phyloP scores from a whole-genome alignment of 2,797 vertebrate species.

The Acanthornis magna region DNA sequence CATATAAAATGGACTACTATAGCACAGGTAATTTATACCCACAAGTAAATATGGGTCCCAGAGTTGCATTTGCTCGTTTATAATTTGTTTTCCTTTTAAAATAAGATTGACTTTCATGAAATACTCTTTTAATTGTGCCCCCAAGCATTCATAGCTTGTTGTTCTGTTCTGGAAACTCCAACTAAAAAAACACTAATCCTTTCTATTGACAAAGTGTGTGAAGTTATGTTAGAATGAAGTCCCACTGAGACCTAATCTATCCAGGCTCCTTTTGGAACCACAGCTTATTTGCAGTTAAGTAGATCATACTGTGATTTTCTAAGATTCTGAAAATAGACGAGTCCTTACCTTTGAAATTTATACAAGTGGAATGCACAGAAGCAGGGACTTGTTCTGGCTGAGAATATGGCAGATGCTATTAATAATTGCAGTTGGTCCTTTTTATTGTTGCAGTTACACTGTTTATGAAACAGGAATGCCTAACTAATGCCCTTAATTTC shows the following conservation, averaged over 20 bases:
- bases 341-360: neutral
- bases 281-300: neutral
- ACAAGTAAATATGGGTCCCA: neutral
- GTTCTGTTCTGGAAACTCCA: neutral
- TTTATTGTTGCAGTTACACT: neutral
- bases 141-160: neutral
- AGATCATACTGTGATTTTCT: conserved; percentile 22
- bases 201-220: neutral
- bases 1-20: neutral
- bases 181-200: neutral
- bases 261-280: neutral
- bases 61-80: neutral
- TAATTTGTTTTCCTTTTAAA: conserved; percentile 12
- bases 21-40: neutral
- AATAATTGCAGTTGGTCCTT: neutral
- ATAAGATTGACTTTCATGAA: neutral
- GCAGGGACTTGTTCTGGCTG: neutral
- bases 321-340: neutral
- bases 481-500: neutral
- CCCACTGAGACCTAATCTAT: conserved; percentile 16
- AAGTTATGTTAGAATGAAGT: neutral
- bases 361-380: neutral
- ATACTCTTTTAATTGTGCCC: neutral
- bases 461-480: neutral
- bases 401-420: neutral